Base-by-base conservation (phyloP, 2,888 invertebrate species). In the Cyclophora albipunctata region DNA sequence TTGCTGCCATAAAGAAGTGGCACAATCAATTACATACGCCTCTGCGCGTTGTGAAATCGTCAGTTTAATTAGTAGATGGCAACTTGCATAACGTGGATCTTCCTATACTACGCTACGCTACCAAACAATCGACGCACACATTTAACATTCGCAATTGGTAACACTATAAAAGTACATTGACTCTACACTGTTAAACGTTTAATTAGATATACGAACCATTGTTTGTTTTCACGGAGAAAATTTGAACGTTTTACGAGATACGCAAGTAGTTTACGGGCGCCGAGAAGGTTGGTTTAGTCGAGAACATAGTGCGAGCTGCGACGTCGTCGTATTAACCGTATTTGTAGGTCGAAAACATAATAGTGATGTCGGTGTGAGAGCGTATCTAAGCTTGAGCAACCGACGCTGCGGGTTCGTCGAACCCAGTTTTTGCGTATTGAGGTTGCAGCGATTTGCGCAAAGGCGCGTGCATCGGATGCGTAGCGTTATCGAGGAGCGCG, bases 371-470 rank as follows among this genome's bases (percentile, higher is more conserved):
- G 42, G 48, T 55, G 60, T 52, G 61, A 62, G 60, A 64, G 59
- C 51, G 61, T 52, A 59, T 45, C 57, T 57, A 52, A 51, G 56
- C 59, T 55, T 54, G 53, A 54, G 59, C 50, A 60, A 55, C 54
- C 47, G 46, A 40, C 48, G 40, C 33, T 4, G 45, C 46, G 53
- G 54, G 73, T 66, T 71, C 71, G 62, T 58, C 61, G 69, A 65
- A 70, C 67, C 58, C 59, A 42, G 45, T 56, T 69, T 73, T 71
- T 68, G 68, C 64, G 67, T 72, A 78, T 78, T 73, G 71, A 71
- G 73, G 76, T 75, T 81, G 75, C 73, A 74, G 60, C 59, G 62
- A 71, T 74, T 78, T 75, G 69, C 71, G 75, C 71, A 74, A 75
- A 67, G 66, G 64, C 62, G 65, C 66, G 63, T 59, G 59, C 59